Conservation (phyloP, 2,113 vertebrate genomes). For the Bettongia penicillata region DNA sequence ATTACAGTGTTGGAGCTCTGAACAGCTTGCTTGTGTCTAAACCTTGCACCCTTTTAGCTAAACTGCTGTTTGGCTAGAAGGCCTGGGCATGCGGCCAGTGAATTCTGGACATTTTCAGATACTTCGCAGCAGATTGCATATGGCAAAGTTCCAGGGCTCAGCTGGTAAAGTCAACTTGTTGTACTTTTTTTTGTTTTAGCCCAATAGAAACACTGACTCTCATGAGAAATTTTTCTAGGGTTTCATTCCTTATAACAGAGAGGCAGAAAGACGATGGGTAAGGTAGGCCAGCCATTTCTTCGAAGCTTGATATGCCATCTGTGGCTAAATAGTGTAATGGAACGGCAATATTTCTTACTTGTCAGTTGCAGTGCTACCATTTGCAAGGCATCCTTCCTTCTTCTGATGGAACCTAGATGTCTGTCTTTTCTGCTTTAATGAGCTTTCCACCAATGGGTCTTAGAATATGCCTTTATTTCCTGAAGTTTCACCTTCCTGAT, state of each 20-base stretch:
- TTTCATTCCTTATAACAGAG: slow-evolving; percentile 24
- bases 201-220: slow-evolving; percentile 54
- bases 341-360: neutral
- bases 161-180: slow-evolving; percentile 50
- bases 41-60: slow-evolving; percentile 47
- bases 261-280: slow-evolving; percentile 22
- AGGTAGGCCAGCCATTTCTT: slow-evolving; percentile 28
- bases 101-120: neutral
- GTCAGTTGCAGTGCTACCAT: neutral
- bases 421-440: neutral
- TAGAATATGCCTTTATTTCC: neutral
- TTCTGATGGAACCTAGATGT: neutral
- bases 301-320: neutral
- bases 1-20: slow-evolving; percentile 22
- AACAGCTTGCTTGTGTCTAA: slow-evolving; percentile 68
- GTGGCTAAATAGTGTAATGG: neutral
- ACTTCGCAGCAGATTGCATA: slow-evolving; percentile 48
- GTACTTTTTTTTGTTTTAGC: slow-evolving; percentile 63
- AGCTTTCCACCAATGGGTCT: neutral
- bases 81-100: slow-evolving; percentile 55
- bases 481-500: neutral
- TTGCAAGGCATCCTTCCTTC: neutral
- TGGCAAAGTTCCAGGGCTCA: slow-evolving; percentile 62
- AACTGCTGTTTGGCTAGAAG: slow-evolving; percentile 58
- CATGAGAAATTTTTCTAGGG: slow-evolving; percentile 45